phyloP scores from a whole-genome alignment of 2,113 vertebrate genomes.

The Cyanoderma ruficeps region DNA sequence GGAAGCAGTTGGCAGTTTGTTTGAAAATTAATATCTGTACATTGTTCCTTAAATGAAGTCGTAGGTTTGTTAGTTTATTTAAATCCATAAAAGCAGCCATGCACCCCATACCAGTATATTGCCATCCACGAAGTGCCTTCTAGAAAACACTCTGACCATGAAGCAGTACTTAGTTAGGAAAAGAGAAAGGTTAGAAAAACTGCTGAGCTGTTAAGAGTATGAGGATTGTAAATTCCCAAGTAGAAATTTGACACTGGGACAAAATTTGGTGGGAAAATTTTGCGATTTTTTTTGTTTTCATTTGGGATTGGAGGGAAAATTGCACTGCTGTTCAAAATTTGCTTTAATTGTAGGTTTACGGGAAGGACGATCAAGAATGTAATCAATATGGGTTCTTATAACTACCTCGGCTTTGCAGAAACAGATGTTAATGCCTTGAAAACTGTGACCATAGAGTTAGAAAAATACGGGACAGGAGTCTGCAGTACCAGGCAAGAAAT shows the following conservation, averaged over 20 bases:
- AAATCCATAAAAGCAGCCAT: neutral
- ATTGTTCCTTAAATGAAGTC: neutral
- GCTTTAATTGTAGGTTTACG: conserved; percentile 80
- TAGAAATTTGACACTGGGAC: neutral
- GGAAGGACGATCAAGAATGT: conserved; percentile 85
- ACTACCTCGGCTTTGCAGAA: conserved; percentile 91
- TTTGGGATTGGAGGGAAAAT: neutral
- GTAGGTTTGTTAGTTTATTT: neutral
- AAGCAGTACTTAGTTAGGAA: neutral
- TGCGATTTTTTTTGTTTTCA: neutral
- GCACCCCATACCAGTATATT: neutral
- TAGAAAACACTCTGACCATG: neutral
- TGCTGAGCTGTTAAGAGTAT: accelerated
- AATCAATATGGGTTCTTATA: conserved; percentile 96
- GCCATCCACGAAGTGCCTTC: neutral
- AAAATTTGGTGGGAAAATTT: neutral
- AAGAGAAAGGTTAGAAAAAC: neutral
- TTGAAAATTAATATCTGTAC: neutral
- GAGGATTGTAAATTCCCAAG: neutral
- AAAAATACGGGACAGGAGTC: conserved; percentile 81
- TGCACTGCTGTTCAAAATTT: neutral
- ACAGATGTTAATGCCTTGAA: conserved; percentile 83
- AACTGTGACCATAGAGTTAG: conserved; percentile 76
- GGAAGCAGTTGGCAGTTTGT: neutral
- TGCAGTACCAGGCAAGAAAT: conserved; percentile 91